Base-by-base conservation (phyloP, 2,888 invertebrate genomes). In the Acrocyrtus sp. region DNA sequence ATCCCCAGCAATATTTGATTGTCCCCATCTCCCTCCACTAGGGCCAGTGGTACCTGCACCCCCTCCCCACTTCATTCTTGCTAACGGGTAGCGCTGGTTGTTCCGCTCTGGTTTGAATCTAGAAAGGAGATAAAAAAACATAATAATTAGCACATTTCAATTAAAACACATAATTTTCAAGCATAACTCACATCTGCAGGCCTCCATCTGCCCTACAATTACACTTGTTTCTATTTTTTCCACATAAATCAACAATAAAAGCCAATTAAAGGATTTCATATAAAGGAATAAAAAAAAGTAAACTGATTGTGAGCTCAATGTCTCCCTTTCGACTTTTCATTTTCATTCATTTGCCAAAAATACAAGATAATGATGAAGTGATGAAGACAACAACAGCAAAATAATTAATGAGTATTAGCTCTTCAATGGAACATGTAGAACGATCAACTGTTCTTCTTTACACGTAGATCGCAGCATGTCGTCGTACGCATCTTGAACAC, bases 31-130 rank as follows among this genome's bases (percentile, higher is more conserved):
- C 8, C 58, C 26, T 24, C 67, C 68, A 50, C 15, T 45, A 4
- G 56, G 51, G n/a, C 43, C 26, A 39, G 24, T 69, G 27, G 43
- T 24, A 12, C 48, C 69, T n/a, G 27, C 67, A 22, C 73, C 72
- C 15, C 61, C 60, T 4, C 34, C 51, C 81, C 81, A 81, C 29
- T 74, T 77, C 80, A 81, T 78, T 47, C 76, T 63, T 8, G 79
- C 78, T 2, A 81, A 68, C 4, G 76, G 79, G 15, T 77, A 76
- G 1, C 81, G 77, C 17, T 78, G 78, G 27, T 72, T 74, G 43
- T 61, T 74, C 51, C 75, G 75, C 51, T 81, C 81, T 19, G 81
- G 81, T 72, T 80, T 80, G 54, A 81, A 80, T 72, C 81, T 81
- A 62, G 12, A 45, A 48, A 27, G 8, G 27, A 21, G 34, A n/a